Evolutionary conservation across 2,888 invertebrate genomes (phyloP).

Genomic region (Eledone cirrhosa): DNA sequence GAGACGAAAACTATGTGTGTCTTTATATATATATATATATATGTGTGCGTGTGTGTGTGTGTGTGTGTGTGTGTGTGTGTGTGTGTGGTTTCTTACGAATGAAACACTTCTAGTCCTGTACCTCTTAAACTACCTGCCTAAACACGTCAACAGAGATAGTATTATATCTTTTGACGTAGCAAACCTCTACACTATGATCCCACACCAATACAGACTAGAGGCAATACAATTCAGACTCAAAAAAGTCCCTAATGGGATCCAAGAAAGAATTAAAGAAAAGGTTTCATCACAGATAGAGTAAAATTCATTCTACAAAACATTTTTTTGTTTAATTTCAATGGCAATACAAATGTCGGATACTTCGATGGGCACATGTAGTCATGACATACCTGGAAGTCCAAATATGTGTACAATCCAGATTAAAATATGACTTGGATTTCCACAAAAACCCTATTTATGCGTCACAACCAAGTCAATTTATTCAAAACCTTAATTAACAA

Average conservation of each 20-base stretch:
- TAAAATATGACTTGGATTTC: neutral
- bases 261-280: no score
- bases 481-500: neutral
- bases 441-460: neutral
- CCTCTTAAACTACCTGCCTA: neutral
- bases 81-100: neutral
- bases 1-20: neutral
- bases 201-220: no score
- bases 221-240: neutral
- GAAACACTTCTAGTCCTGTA: neutral
- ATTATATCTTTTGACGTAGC: neutral
- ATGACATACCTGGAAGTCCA: neutral
- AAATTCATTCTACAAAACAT: no score
- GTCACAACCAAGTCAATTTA: neutral
- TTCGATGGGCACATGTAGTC: no score
- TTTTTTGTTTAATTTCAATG: no score
- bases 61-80: neutral
- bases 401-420: neutral
- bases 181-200: no score
- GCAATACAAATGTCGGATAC: no score
- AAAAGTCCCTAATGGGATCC: no score
- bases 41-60: neutral
- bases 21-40: slow-evolving; percentile 6
- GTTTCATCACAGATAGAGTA: no score
- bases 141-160: neutral